Percentiles rank a stretch among this genome's conserved stretches.
Conservation (phyloP, 2,888 invertebrate genomes). For the Aromia moschata region DNA sequence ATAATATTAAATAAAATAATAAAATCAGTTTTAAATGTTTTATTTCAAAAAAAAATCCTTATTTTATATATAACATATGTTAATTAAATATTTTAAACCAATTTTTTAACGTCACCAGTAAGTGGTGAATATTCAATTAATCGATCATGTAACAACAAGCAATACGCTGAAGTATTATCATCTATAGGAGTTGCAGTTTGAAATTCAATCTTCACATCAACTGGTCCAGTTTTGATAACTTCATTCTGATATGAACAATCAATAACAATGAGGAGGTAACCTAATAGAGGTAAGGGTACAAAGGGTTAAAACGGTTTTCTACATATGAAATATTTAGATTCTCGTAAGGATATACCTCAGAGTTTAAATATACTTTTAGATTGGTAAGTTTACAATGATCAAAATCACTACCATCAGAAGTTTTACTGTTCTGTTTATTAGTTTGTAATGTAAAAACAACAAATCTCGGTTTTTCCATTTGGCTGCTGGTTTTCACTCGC, state of each 20-base stretch:
- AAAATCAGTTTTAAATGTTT: no score
- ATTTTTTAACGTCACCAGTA: conserved; percentile 39
- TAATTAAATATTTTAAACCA: no score
- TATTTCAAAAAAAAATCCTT: no score
- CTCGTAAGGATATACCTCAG: conserved; percentile 54
- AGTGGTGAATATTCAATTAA: conserved; percentile 43
- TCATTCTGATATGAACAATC: conserved; percentile 49
- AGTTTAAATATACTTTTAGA: conserved; percentile 54
- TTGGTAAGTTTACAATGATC: conserved; percentile 52
- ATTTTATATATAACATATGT: no score
- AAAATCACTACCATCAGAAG: conserved; percentile 39
- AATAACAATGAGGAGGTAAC: conserved; percentile 44
- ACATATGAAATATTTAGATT: conserved; percentile 48
- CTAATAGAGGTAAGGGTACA: conserved; percentile 43
- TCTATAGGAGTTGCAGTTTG: conserved; percentile 37
- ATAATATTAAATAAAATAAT: conserved; percentile 20
- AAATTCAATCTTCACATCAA: conserved; percentile 47
- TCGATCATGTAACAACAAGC: conserved; percentile 43
- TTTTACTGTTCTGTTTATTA: conserved; percentile 47
- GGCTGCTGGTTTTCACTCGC: conserved; percentile 50
- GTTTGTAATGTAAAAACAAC: conserved; percentile 57
- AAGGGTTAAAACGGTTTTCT: conserved; percentile 43
- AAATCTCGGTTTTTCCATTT: conserved; percentile 56
- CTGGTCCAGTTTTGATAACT: conserved; percentile 41
- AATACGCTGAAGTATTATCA: conserved; percentile 45